These are phyloP conservation scores for Oplegnathus fasciatus DNA, from an alignment of 2,113 vertebrate genomes.

Conservation along the genomic window DNA sequence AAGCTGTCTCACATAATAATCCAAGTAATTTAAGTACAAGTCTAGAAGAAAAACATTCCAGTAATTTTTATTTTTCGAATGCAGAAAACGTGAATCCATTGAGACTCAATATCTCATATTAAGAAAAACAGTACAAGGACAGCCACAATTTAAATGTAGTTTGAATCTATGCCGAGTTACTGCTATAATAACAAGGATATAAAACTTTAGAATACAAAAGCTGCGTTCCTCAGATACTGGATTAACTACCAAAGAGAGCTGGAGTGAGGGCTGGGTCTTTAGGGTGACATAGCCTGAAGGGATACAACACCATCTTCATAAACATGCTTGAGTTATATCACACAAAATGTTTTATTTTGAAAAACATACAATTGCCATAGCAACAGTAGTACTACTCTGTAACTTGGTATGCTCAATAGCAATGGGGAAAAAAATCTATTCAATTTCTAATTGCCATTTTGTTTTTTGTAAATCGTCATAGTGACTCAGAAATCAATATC, in stretches of 20 bases:
- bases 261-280: background rate
- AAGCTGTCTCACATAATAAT: conserved; percentile 46
- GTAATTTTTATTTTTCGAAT: conserved; percentile 10
- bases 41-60: conserved; percentile 21
- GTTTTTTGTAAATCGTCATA: background rate
- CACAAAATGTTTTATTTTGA: background rate
- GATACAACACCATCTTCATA: background rate
- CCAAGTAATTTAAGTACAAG: conserved; percentile 25
- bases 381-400: conserved; percentile 8
- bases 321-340: background rate
- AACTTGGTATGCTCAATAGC: background rate
- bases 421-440: background rate
- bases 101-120: conserved; percentile 14
- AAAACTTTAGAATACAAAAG: conserved; percentile 19
- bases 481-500: background rate
- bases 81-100: conserved; percentile 15
- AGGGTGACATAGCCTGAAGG: background rate
- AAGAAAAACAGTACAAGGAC: background rate
- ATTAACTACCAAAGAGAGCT: conserved; percentile 10
- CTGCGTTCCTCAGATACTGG: background rate
- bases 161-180: conserved; percentile 6
- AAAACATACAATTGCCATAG: conserved; percentile 15
- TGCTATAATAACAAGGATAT: conserved; percentile 23
- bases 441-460: background rate
- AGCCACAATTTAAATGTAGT: background rate